Evolutionary conservation across 2,797 vertebrate genomes (phyloP).

Genomic region (Lophius americanus): DNA sequence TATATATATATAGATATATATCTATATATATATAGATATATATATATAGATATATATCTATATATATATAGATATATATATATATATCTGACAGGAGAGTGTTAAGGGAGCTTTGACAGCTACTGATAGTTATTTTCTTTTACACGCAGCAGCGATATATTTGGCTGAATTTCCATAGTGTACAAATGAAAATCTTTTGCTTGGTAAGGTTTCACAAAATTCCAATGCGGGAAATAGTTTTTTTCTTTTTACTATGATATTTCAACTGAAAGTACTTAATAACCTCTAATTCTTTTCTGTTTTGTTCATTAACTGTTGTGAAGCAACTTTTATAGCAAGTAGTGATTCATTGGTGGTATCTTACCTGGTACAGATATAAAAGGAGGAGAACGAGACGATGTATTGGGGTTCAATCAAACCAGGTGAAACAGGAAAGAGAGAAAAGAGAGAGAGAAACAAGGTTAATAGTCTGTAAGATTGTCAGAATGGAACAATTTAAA

Average conservation of each 20-base stretch:
- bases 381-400: constrained; percentile 9
- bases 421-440: constrained; percentile 18
- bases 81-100: too few species aligned
- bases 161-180: not conserved
- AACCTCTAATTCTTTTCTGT: constrained; percentile 1
- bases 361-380: constrained; percentile 57
- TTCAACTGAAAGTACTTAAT: not conserved
- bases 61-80: too few species aligned
- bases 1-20: too few species aligned
- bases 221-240: not conserved
- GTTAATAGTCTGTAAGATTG: constrained; percentile 29
- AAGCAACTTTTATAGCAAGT: not conserved
- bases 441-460: constrained; percentile 12
- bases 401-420: constrained; percentile 37
- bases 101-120: too few species aligned
- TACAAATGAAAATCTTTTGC: not conserved
- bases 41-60: too few species aligned
- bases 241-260: too few species aligned
- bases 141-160: too few species aligned
- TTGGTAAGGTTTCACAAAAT: not conserved
- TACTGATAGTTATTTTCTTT: too few species aligned
- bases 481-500: constrained; percentile 3
- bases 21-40: too few species aligned
- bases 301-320: constrained; percentile 1
- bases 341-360: not conserved